Evolutionary conservation across 2,888 invertebrate genomes (phyloP), one percentile per base, ranked within the genome.

Genomic region (Lagria hirta): DNA sequence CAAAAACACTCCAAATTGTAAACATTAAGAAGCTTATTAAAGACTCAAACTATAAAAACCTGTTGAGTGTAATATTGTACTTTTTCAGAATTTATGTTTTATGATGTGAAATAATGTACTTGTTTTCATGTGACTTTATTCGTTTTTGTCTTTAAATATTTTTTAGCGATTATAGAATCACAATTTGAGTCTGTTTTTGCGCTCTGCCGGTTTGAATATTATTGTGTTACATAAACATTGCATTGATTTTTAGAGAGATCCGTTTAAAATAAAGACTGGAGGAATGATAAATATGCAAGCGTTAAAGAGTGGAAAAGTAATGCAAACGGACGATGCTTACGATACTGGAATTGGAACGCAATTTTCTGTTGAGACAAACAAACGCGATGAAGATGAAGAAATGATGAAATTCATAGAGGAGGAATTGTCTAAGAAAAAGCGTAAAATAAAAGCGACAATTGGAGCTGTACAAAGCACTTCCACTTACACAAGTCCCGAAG

Each of bases 341-440:
- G 93, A 95, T 55, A 86, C 89, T 7, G 91, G 91, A 1, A 95
- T 98, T 36, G 96, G 96, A 10, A 97, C 96, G 14, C 93, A 94
- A 58, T 98, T 98, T 73, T 97, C 97, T 7, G 95, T 94, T 0
- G 97, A 98, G 75, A 98, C 97, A 0, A 98, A 98, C 70, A 89
- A 95, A 69, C 79, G 97, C 15, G 98, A 98, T 67, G 98, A 98
- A 76, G 98, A 98, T 72, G 95, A 96, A 66, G 97, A 98, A 75
- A 98, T 98, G 97, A 85, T 86, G 85, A 85, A 84, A 63, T 92
- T 87, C 62, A 91, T 93, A 33, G 92, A 92, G 62, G 90, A 90
- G 49, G 87, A 97, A 67, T 68, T 98, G 36, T 82, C 86, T 0
- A 91, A 90, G 69, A 76, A 88, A 34, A 95, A 93, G 49, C 55